These are phyloP conservation scores for Engystomops pustulosus DNA, from an alignment of 2,113 vertebrate species.

Conservation along the genomic window DNA sequence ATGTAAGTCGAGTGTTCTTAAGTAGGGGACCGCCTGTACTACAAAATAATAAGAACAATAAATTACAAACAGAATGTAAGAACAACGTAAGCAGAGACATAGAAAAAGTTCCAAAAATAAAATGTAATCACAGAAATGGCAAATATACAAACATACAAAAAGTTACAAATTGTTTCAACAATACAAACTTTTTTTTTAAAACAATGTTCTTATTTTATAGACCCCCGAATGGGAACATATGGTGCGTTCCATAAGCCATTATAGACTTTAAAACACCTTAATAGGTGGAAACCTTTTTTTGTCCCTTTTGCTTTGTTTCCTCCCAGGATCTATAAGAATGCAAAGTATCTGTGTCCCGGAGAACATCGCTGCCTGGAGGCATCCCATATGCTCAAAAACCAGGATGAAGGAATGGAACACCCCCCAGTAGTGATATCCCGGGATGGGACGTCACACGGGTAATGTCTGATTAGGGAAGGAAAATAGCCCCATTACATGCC, in stretches of 20 bases:
- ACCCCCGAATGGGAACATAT: background rate
- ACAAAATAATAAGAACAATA: too few species aligned
- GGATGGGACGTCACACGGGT: slow-evolving; percentile 50
- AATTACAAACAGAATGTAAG: too few species aligned
- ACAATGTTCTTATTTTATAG: too few species aligned
- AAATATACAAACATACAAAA: too few species aligned
- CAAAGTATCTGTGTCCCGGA: background rate
- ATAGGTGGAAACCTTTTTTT: slow-evolving; percentile 13
- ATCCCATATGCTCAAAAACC: slow-evolving; percentile 29
- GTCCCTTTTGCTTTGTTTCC: slow-evolving; percentile 18
- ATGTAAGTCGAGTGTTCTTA: too few species aligned
- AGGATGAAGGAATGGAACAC: slow-evolving; percentile 11
- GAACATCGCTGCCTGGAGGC: background rate
- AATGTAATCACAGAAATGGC: too few species aligned
- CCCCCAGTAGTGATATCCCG: slow-evolving; percentile 40
- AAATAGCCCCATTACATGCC: slow-evolving; percentile 62
- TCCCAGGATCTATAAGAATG: background rate
- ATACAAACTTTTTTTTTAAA: too few species aligned
- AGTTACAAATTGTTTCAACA: too few species aligned
- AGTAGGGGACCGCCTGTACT: too few species aligned
- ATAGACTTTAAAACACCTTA: background rate
- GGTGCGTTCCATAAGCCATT: background rate
- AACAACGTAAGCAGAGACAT: too few species aligned
- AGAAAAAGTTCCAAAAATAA: too few species aligned
- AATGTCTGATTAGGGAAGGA: slow-evolving; percentile 61